Base-by-base conservation (phyloP, 2,888 invertebrate species). In the Chymomyza procnemis region DNA sequence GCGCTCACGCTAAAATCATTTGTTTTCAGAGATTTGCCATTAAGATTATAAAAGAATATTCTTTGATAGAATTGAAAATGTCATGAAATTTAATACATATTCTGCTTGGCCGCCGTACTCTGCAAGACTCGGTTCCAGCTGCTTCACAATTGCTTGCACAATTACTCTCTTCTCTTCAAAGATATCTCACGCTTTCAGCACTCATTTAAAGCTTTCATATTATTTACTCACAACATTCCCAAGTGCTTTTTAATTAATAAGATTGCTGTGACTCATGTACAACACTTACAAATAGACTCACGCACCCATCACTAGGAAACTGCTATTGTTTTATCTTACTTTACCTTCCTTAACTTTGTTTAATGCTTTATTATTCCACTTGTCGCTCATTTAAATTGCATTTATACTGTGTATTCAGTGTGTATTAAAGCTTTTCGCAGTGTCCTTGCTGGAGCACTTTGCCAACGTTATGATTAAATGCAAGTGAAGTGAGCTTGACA, bases 311-410 rank as follows among this genome's bases (percentile, higher is more conserved):
- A 3, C 34, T 12, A 41, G 3, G n/a, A n/a, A n/a, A n/a, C 34
- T 12, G 34, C 34, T 41, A 41, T 14, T 41, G 12, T 41, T 41
- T 41, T 41, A 41, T 41, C 34, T 41, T 9, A 12, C 12, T 9
- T 1, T 73, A 67, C 62, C 80, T 70, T 70, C 73, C 83, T 83
- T 76, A 75, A 72, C 76, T 71, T 75, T 60, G 68, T 71, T 78
- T 76, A 62, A 64, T 73, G 72, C 68, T 76, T 73, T 79, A 79
- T 79, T 81, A 76, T 85, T 78, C 67, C 71, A 72, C 71, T 73
- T 82, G 78, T 70, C 80, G 75, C 78, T 75, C 76, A 80, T 75
- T 80, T 85, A 69, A 83, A 82, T 85, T 75, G 64, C 74, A 80
- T 80, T 80, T 73, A 19, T 41, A 14, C 12, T 41, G 5, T 1